A percentile compares a stretch with the other conserved stretches of the same genome.
phyloP scores from a whole-genome alignment of 2,113 vertebrate genomes.

The Tachysurus fulvidraco region DNA sequence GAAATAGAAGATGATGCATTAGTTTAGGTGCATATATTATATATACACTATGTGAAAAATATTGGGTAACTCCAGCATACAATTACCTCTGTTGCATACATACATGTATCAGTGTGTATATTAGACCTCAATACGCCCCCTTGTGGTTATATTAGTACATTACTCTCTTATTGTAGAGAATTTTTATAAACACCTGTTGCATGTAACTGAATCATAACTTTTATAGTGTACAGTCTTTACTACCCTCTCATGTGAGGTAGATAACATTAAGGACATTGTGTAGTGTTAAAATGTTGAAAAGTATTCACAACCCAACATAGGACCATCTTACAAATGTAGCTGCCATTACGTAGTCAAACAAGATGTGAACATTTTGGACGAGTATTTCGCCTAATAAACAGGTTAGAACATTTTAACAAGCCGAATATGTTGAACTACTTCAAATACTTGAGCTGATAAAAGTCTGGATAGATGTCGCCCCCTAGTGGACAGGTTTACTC shows the following conservation, averaged over 20 bases:
- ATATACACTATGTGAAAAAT: neutral
- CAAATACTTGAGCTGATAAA: neutral
- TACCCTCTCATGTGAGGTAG: neutral
- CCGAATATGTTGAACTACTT: neutral
- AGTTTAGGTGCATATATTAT: neutral
- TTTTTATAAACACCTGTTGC: constrained; percentile 35
- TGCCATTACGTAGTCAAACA: neutral
- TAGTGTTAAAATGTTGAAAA: too few relatives aligned
- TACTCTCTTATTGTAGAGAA: neutral
- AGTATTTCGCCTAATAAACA: neutral
- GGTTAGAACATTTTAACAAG: neutral
- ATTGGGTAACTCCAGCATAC: neutral
- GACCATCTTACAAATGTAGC: neutral
- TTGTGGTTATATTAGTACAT: neutral
- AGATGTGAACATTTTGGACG: neutral
- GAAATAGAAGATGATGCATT: neutral
- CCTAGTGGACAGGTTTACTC: neutral
- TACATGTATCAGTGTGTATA: neutral
- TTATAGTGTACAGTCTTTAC: neutral
- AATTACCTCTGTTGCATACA: neutral
- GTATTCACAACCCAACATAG: neutral
- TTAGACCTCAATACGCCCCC: constrained; percentile 1
- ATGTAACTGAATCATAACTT: neutral
- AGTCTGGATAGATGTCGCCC: neutral
- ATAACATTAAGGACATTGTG: neutral